phyloP scores from a whole-genome alignment of 2,113 vertebrate species.

The Neotoma lepida region DNA sequence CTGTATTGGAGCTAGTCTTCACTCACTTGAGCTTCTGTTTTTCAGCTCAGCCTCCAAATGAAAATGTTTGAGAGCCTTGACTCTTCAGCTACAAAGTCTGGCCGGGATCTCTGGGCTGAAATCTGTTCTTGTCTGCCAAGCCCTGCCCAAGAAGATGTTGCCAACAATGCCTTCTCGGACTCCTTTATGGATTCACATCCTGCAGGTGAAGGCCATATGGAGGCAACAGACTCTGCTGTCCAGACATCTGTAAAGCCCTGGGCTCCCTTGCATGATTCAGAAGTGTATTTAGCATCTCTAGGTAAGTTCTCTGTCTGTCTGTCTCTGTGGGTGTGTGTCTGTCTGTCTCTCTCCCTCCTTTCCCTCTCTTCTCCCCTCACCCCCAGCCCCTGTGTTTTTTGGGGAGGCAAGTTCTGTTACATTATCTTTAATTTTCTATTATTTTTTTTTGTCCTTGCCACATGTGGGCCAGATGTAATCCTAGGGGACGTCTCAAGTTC shows the following conservation, averaged over 20 bases:
- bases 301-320: conserved; percentile 84
- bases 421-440: conserved; percentile 15
- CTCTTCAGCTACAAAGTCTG: conserved; percentile 82
- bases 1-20: neutral
- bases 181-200: conserved; percentile 86
- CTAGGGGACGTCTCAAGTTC: neutral
- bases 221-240: neutral
- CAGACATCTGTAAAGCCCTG: conserved; percentile 84
- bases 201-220: neutral
- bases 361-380: too few relatives aligned
- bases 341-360: neutral
- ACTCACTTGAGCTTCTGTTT: neutral
- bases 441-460: neutral
- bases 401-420: conserved; percentile 24
- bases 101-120: conserved; percentile 94
- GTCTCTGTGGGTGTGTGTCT: neutral
- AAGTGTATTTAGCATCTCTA: conserved; percentile 94
- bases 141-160: conserved; percentile 71
- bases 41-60: conserved; percentile 76
- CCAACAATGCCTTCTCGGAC: conserved; percentile 89
- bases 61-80: conserved; percentile 92
- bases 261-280: conserved; percentile 95
- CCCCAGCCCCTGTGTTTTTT: neutral
- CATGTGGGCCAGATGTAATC: conserved; percentile 23
- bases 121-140: conserved; percentile 91